These are phyloP conservation scores for Drosophila lowei DNA, from an alignment of 1,140 invertebrate genomes.

Conservation along the genomic window DNA sequence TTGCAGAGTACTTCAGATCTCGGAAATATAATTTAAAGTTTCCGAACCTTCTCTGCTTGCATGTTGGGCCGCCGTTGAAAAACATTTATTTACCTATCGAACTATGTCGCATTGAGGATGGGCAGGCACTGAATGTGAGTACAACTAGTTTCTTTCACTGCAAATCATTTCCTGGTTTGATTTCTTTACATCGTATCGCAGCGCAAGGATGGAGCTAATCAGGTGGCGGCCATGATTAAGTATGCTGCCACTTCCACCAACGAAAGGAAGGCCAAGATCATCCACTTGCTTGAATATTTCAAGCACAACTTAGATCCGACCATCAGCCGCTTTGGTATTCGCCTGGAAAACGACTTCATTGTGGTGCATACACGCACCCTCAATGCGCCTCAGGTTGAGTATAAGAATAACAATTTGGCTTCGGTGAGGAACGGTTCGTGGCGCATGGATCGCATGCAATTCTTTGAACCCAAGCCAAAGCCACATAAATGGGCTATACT, in stretches of 20 bases:
- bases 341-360: constrained; percentile 84
- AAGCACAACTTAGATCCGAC: constrained; percentile 84
- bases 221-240: constrained; percentile 87
- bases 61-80: constrained; percentile 85
- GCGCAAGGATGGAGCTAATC: constrained; percentile 84
- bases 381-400: constrained; percentile 84
- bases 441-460: constrained; percentile 50
- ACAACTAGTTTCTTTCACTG: neutral
- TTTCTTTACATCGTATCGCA: constrained; percentile 19
- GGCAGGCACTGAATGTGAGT: constrained; percentile 85
- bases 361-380: constrained; percentile 85
- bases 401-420: constrained; percentile 66
- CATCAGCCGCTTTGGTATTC: constrained; percentile 86
- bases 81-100: constrained; percentile 86
- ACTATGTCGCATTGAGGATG: constrained; percentile 85
- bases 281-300: constrained; percentile 84
- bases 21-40: constrained; percentile 80
- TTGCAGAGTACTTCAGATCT: constrained; percentile 84
- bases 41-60: constrained; percentile 86
- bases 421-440: constrained; percentile 52
- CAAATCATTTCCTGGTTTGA: neutral
- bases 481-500: constrained; percentile 71
- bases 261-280: constrained; percentile 86
- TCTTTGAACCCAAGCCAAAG: constrained; percentile 35
- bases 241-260: constrained; percentile 86